phyloP scores from a whole-genome alignment of 2,888 invertebrate genomes.

The Athrips mouffetella region DNA sequence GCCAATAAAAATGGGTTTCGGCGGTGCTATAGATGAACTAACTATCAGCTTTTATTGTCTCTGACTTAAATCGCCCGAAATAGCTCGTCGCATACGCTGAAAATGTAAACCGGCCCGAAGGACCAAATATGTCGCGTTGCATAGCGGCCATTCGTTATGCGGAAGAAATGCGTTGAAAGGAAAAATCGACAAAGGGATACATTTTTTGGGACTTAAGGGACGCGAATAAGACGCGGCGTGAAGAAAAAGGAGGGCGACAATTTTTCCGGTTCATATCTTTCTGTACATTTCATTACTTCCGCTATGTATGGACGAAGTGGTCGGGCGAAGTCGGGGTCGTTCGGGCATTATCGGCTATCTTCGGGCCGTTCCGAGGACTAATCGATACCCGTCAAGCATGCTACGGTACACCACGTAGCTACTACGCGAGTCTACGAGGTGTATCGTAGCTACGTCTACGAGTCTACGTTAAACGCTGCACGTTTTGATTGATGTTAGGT shows the following conservation, averaged over 20 bases:
- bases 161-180: constrained; percentile 51
- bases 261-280: constrained; percentile 77
- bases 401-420: constrained; percentile 43
- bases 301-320: constrained; percentile 60
- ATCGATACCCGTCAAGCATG: constrained; percentile 66
- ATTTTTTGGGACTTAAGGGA: constrained; percentile 58
- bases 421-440: constrained; percentile 64
- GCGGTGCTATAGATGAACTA: background rate
- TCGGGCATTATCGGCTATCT: constrained; percentile 46
- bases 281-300: constrained; percentile 77
- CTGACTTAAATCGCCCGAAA: background rate
- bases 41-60: constrained; percentile 2
- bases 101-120: constrained; percentile 15
- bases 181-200: constrained; percentile 57
- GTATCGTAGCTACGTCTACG: constrained; percentile 52
- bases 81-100: constrained; percentile 4
- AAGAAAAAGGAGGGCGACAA: constrained; percentile 71
- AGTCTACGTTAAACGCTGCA: constrained; percentile 3
- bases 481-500: background rate
- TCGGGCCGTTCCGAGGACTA: constrained; percentile 54
- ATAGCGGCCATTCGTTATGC: constrained; percentile 51
- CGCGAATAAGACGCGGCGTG: constrained; percentile 58
- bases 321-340: constrained; percentile 38
- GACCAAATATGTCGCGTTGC: constrained; percentile 38
- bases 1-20: background rate